Conservation (phyloP, 2,888 invertebrate species). For the Drosophila atroscutellata region DNA sequence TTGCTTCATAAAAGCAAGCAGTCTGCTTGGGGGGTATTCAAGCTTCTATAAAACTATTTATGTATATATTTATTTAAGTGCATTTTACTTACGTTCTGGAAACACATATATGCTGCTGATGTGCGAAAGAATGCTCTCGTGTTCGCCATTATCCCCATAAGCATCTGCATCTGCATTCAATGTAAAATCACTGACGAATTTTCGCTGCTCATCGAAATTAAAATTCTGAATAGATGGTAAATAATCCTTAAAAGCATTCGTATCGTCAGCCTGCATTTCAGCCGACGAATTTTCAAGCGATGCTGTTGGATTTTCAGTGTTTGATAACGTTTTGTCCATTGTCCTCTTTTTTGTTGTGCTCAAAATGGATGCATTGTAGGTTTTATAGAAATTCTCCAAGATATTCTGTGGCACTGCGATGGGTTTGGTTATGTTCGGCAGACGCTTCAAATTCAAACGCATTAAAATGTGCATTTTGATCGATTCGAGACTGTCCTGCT, state of each 20-base stretch:
- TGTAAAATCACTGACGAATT: slow-evolving; percentile 11
- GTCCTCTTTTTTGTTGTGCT: slow-evolving; percentile 1
- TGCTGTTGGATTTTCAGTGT: not conserved
- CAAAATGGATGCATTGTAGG: slow-evolving; percentile 61
- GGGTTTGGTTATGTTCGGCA: slow-evolving; percentile 88
- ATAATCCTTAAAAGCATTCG: slow-evolving; percentile 44
- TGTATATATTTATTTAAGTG: not conserved
- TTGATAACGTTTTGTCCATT: not conserved
- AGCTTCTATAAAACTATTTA: not conserved
- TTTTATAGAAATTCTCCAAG: slow-evolving; percentile 85
- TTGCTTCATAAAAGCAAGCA: not conserved
- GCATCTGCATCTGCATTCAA: not conserved
- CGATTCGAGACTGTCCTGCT: slow-evolving; percentile 87
- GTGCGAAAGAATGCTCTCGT: slow-evolving; percentile 77
- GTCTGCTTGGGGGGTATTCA: not conserved
- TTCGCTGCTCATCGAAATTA: slow-evolving; percentile 13
- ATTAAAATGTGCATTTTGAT: slow-evolving; percentile 88
- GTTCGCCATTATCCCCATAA: slow-evolving; percentile 37
- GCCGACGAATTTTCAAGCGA: slow-evolving; percentile 29
- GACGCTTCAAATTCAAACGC: slow-evolving; percentile 87
- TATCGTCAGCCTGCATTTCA: slow-evolving; percentile 75
- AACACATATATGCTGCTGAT: slow-evolving; percentile 84
- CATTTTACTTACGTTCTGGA: slow-evolving; percentile 75
- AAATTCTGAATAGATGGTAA: slow-evolving; percentile 33
- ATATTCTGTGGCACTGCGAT: slow-evolving; percentile 87